phyloP scores from a whole-genome alignment of 1,140 invertebrate species.

The Akabosia matsudoensis region DNA sequence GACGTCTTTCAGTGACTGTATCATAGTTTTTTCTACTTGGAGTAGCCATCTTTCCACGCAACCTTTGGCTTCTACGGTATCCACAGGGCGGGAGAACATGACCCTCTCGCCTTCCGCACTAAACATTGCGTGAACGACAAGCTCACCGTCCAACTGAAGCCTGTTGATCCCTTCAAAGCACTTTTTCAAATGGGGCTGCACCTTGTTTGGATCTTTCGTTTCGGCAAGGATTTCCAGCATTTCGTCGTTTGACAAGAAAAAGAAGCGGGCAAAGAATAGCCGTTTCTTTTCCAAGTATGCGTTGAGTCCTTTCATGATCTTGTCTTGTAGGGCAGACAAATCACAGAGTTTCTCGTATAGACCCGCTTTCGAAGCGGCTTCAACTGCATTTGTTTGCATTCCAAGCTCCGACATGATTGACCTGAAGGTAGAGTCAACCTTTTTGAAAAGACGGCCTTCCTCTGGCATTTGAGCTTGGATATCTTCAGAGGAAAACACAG shows the following conservation, averaged over 20 bases:
- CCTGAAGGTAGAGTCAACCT: constrained; percentile 73
- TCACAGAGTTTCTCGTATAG: constrained; percentile 71
- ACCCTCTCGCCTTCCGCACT: constrained; percentile 81
- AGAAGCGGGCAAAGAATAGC: constrained; percentile 84
- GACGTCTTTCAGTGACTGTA: constrained; percentile 67
- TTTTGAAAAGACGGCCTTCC: constrained; percentile 73
- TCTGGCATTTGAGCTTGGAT: constrained; percentile 90
- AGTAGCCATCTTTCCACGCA: constrained; percentile 84
- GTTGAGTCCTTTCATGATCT: constrained; percentile 80
- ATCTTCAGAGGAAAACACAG: constrained; percentile 90
- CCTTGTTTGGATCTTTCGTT: constrained; percentile 79
- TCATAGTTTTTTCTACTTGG: constrained; percentile 71
- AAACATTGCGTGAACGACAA: constrained; percentile 79
- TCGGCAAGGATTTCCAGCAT: constrained; percentile 92
- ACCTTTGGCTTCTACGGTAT: constrained; percentile 73
- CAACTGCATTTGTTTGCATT: constrained; percentile 69
- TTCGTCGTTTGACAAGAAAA: constrained; percentile 93
- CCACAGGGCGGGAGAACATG: constrained; percentile 65
- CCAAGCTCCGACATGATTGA: constrained; percentile 71
- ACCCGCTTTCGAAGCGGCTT: constrained; percentile 66
- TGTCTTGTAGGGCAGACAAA: constrained; percentile 71
- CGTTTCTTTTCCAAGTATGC: constrained; percentile 89
- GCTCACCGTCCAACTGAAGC: constrained; percentile 68
- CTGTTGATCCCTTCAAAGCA: constrained; percentile 78
- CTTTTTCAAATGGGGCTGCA: constrained; percentile 88